phyloP scores from a whole-genome alignment of 2,113 vertebrate genomes.

The Proterorhinus semilunaris region DNA sequence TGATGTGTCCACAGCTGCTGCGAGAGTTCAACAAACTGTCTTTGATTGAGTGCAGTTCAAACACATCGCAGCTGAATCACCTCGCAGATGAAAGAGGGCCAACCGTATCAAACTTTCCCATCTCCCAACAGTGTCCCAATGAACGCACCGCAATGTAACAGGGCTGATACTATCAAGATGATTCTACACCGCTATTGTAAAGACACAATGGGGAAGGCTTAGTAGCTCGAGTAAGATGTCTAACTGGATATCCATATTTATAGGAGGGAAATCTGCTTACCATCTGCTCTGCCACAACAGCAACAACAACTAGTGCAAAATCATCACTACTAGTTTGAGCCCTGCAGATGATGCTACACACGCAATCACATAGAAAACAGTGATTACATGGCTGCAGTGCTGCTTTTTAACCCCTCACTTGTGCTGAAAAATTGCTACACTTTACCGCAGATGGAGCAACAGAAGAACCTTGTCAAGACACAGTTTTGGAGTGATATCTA shows the following conservation, averaged over 20 bases:
- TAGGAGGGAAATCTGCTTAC: too few species aligned
- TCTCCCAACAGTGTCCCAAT: slow-evolving; percentile 7
- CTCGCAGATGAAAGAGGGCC: slow-evolving; percentile 62
- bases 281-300: too few species aligned
- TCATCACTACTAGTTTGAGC: too few species aligned
- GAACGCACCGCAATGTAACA: slow-evolving; percentile 8
- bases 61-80: slow-evolving; percentile 63
- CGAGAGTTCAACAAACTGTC: slow-evolving; percentile 43
- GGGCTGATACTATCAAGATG: neutral
- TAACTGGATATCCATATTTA: neutral
- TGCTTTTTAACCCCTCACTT: too few species aligned
- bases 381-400: too few species aligned
- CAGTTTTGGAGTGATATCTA: too few species aligned
- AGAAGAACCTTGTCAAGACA: too few species aligned
- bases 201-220: neutral
- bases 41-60: slow-evolving; percentile 64
- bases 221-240: neutral
- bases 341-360: too few species aligned
- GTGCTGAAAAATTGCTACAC: too few species aligned
- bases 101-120: slow-evolving; percentile 57
- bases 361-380: too few species aligned
- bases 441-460: too few species aligned
- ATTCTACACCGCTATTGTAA: slow-evolving; percentile 1
- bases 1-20: slow-evolving; percentile 60
- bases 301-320: too few species aligned